Base-by-base conservation (phyloP, 2,113 vertebrate genomes). In the Charadrius vociferus region DNA sequence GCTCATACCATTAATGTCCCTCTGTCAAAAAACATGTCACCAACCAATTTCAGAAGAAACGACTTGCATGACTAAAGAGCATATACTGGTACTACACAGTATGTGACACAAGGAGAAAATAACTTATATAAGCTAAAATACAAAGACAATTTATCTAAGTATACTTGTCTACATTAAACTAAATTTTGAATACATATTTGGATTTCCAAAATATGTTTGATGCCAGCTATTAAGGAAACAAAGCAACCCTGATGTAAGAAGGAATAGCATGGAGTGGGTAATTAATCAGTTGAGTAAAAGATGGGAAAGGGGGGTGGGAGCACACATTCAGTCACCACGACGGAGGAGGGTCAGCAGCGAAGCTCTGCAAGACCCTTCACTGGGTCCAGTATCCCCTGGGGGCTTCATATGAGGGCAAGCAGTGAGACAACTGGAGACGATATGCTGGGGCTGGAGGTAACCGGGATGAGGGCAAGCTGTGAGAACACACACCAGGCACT, bases 301-400 rank as follows among this genome's bases (percentile, higher is more conserved):
- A 68, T 22, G 30, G 73, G 43, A 58, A 74, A 68, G 4, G 39
- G 8, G 12, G 10, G 12, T 58, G 19, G 47, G 22, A 79, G 34
- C 16, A 26, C 2, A 34, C 0, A 0, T 34, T 58, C 20, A 12
- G 50, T 24, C 12, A 34, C 75, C 0, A 0, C 0, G 4, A 12
- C 34, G 16, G 61, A 74, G 30, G 10, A 36, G 12, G 20, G 37
- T 59, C 72, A 65, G 43, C 19, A 67, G 34, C 1, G 1, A 29
- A 82, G 39, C 22, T 47, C 34, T 59, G 10, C 20, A 41, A 83
- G 14, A 75, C 50, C 8, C 17, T 43, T 47, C 21, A 21, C 6
- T 43, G 56, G 5, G 16, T 43, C 50, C 39, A 43, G 5, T 34
- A 47, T 41, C 3, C 34, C 19, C 30, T 53, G 18, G 14, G 32